Percentiles rank a stretch among this genome's conserved stretches.
phyloP scores from a whole-genome alignment of 2,113 vertebrate genomes.

The Gnathonemus echidnorhynchus region DNA sequence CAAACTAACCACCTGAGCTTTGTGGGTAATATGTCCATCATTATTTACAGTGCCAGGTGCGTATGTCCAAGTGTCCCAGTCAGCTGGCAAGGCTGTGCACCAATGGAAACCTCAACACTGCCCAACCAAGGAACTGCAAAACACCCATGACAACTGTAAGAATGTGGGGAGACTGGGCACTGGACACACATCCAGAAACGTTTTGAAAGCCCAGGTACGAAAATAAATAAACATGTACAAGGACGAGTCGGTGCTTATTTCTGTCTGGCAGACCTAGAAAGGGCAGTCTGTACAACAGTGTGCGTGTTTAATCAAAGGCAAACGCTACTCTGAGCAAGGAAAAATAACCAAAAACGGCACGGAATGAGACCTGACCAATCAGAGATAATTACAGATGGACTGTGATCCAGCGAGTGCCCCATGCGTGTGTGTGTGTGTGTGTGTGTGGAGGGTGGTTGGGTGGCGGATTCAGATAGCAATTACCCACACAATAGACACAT shows the following conservation, averaged over 20 bases:
- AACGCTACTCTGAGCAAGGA: background rate
- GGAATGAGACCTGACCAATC: background rate
- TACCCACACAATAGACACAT: background rate
- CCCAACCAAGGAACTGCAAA: background rate
- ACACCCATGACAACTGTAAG: background rate
- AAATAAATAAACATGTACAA: background rate
- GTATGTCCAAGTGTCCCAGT: background rate
- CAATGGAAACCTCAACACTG: background rate
- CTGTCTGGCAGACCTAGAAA: background rate
- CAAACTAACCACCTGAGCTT: background rate
- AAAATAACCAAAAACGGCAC: background rate
- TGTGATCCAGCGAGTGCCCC: background rate
- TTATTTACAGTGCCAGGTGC: background rate
- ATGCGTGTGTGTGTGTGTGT: background rate
- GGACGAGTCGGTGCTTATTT: background rate
- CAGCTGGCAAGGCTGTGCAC: background rate
- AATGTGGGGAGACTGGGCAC: background rate
- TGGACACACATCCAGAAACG: background rate
- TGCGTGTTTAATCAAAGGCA: background rate
- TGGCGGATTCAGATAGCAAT: background rate
- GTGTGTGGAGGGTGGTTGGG: background rate
- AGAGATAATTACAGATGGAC: background rate
- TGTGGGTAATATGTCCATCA: background rate
- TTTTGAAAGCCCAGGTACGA: background rate
- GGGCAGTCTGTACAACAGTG: background rate